Evolutionary conservation across 2,888 invertebrate genomes (phyloP), one percentile per base, ranked within the genome.

Genomic region (Coenonympha glycerion): DNA sequence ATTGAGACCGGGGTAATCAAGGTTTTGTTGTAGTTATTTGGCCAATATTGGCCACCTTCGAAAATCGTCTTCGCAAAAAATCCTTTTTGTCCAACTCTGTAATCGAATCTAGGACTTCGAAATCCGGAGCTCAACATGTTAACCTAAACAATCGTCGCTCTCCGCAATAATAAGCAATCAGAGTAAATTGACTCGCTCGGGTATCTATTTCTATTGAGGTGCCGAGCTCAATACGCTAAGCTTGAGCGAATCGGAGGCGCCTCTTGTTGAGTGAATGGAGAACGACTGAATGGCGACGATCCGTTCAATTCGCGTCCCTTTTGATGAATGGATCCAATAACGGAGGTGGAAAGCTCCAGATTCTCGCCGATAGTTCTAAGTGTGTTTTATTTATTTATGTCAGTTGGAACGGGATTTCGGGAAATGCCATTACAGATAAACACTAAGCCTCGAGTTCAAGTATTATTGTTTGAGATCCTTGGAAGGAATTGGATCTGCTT

Each of bases 231-330:
- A 42, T 53, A 41, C n/a, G n/a, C n/a, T n/a, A n/a, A n/a, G n/a
- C n/a, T n/a, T n/a, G 33, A 45, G 34, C 30, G 34, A 34, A 18
- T 34, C 28, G 30, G 16, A 46, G 50, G 48, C 44, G 47, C 68
- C 73, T 72, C 75, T 73, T 76, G 70, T 69, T 65, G 58, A 66
- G 59, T 73, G 70, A 74, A 73, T 73, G 70, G 66, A n/a, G 34
- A 24, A 6, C 45, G 34, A 24, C 16, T 15, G 24, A 24, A 45
- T 34, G 34, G 44, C 11, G 33, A 30, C 45, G 33, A 18, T 45
- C 26, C 34, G 33, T 45, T 34, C 45, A 34, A 34, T 45, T 45
- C 34, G 8, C 45, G 30, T 19, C 34, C 45, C 57, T 59, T 61
- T 57, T 58, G 57, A 64, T 58, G 67, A 68, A 71, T 70, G 58